Base-by-base conservation (phyloP, 2,888 invertebrate genomes). In the Oxyteleia sp. region DNA sequence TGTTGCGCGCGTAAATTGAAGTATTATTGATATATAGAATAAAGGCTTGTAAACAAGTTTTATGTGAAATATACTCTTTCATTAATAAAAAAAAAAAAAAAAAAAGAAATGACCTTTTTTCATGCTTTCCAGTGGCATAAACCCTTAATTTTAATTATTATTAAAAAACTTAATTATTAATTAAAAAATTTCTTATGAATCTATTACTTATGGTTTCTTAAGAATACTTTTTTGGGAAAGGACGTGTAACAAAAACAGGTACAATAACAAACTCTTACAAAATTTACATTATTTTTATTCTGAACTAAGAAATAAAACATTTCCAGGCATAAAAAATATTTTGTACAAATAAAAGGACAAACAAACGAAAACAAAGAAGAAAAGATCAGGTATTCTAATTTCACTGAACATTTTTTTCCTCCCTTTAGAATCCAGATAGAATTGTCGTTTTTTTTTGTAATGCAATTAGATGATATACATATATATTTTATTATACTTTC, bases 231-330 rank as follows among this genome's bases (percentile, higher is more conserved):
- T 38, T 38, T 38, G 13, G 38, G 38, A 38, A 38, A 38, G 13
- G 38, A 13, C 3, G 5, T 2, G 13, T 13, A 4, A 38, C 7
- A 38, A 43, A 16, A 45, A 32, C 8, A 8, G 66, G 53, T 53
- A 26, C 4, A 66, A 53, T 53, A 66, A 66, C 11, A 38, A 47
- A 49, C 57, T 35, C 69, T 29, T 57, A 38, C 29, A 71, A 71
- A 71, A 71, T 71, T 45, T 71, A 71, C 69, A 71, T 57, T 32
- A 38, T 59, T 59, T 71, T 71, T 71, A 71, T 57, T 71, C 23
- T 10, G 16, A 71, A 57, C 59, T 69, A 49, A 71, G n/a, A 71
- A 57, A 47, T 45, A n/a, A n/a, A n/a, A 71, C 45, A 20, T 59
- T 71, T 57, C 38, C 23, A 20, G 35, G 20, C 69, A 59, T 71